Base-by-base conservation (phyloP, 1,140 invertebrate species). In the Cephus cinctus region DNA sequence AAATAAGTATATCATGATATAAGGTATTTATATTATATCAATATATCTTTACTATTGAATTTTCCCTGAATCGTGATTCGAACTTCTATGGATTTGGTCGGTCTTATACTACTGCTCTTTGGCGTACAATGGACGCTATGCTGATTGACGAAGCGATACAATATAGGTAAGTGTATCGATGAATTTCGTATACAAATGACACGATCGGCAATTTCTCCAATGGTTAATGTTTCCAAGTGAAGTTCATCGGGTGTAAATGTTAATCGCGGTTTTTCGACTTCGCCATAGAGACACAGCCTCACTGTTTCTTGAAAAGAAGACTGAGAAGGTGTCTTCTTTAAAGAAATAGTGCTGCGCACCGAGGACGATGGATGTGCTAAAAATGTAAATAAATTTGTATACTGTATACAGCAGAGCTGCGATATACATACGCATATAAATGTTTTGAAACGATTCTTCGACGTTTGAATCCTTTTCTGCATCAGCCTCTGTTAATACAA, bases 221-320 rank as follows among this genome's bases (percentile, higher is more conserved):
- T 20, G 18, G 39, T 22, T 20, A 69, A 6, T 11, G 61, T 46
- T 3, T 43, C 50, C 2, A 69, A 47, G 18, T 57, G 32, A 0
- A 70, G 38, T 5, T 18, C 46, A 5, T 59, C 43, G 1, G 67
- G 67, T 38, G 47, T 12, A 9, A 70, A 41, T 9, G 35, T 23
- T 5, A 69, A 35, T 19, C 32, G 22, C 22, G 53, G 47, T 8
- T 32, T 22, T 50, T 66, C 63, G 2, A 42, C 43, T 35, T 56
- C 43, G 0, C 63, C 64, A 16, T 67, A 50, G 14, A 69, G 50
- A 14, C 60, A 65, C 1, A 68, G 31, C 6, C 61, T 53, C 3
- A 66, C 47, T 0, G 15, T 11, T 6, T 65, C 56, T 3, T 36
- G 12, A 2, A 12, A 43, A 32, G 42, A 32, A 4, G 23, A n/a